Conservation (phyloP, 2,113 vertebrate genomes). For the Dicrurus megarhynchus region DNA sequence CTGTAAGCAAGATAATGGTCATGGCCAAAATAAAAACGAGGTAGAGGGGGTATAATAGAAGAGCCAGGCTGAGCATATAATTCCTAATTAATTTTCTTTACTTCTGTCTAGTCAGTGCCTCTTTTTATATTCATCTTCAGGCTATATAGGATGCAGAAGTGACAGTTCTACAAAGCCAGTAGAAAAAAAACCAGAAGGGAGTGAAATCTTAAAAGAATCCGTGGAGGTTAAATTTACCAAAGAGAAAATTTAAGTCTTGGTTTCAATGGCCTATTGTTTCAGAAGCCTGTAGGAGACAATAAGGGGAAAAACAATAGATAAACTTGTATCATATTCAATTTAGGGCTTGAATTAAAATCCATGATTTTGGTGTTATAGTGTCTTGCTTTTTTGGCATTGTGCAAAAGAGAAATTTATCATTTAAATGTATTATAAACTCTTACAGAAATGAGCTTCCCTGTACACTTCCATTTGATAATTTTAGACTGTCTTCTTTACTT, state of each 20-base stretch:
- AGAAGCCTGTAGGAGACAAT: background rate
- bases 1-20: background rate
- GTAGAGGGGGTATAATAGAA: background rate
- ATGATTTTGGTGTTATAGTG: background rate
- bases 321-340: background rate
- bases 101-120: background rate
- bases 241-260: background rate
- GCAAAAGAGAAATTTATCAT: background rate
- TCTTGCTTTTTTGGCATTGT: background rate
- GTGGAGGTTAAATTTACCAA: background rate
- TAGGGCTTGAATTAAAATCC: background rate
- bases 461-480: background rate
- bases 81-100: background rate
- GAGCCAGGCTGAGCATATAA: background rate
- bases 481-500: background rate
- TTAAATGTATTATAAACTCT: background rate
- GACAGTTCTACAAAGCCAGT: fast-evolving
- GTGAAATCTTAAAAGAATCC: background rate
- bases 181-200: background rate
- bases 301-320: background rate
- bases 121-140: background rate
- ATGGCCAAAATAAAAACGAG: background rate
- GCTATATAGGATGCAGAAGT: background rate
- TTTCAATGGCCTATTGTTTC: background rate
- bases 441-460: background rate